Percentiles rank a stretch among this genome's conserved stretches.
Conservation (phyloP, 2,888 invertebrate genomes). For the Dermolepida albohirtum region DNA sequence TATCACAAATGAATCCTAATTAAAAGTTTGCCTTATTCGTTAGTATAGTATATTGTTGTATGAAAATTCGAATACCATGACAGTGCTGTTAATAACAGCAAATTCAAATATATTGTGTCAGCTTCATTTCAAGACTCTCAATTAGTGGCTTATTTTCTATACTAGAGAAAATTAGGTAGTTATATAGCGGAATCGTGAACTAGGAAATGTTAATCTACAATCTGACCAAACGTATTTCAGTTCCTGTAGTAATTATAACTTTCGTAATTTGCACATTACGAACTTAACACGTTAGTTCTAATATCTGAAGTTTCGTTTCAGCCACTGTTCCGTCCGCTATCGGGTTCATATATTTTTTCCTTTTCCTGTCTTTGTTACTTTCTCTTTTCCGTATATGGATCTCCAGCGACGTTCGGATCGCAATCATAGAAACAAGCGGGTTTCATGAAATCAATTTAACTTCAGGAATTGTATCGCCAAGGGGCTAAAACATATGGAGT, state of each 20-base stretch:
- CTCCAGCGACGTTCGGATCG: slow-evolving; percentile 33
- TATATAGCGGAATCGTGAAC: neutral
- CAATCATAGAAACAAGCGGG: slow-evolving; percentile 50
- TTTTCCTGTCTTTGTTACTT: slow-evolving; percentile 4
- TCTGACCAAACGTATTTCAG: slow-evolving; percentile 25
- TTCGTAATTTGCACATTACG: slow-evolving; percentile 27
- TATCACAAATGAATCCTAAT: too few species aligned
- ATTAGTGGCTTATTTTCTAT: slow-evolving; percentile 9
- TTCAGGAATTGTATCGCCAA: slow-evolving; percentile 49
- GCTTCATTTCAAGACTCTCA: neutral
- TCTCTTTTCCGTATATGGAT: slow-evolving; percentile 28
- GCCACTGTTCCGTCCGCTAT: neutral
- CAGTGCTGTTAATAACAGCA: too few species aligned
- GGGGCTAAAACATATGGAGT: slow-evolving; percentile 50
- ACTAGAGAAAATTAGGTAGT: slow-evolving; percentile 14
- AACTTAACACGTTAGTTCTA: slow-evolving; percentile 24
- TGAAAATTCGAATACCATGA: too few species aligned
- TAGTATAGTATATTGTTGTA: too few species aligned
- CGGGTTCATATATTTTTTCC: slow-evolving; percentile 7
- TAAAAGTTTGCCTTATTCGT: too few species aligned
- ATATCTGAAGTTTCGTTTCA: neutral
- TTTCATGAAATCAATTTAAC: slow-evolving; percentile 52
- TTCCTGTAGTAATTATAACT: slow-evolving; percentile 35
- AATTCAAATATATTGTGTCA: too few species aligned
- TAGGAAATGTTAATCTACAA: slow-evolving; percentile 12